phyloP scores from a whole-genome alignment of 2,888 invertebrate species.

The Apamea monoglypha region DNA sequence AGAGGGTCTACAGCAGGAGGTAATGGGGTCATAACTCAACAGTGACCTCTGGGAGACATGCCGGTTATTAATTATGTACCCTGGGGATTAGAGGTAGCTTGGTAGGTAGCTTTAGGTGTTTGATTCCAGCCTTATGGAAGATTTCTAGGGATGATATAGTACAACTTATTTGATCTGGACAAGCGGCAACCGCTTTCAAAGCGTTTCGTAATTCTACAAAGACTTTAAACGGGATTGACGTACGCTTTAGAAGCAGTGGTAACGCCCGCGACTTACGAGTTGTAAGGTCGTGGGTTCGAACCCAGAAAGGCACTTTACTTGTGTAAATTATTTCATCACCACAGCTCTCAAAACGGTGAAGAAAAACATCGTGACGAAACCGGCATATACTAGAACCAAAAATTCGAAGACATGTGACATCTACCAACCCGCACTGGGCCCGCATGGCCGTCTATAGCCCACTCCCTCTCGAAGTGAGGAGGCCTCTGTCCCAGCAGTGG shows the following conservation, averaged over 20 bases:
- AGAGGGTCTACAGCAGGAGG: constrained; percentile 36
- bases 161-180: not conserved
- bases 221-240: not conserved
- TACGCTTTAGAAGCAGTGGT: not conserved
- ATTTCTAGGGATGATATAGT: not conserved
- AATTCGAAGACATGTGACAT: not conserved
- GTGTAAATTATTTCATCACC: not conserved
- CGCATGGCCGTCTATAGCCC: not conserved
- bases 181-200: not conserved
- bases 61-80: constrained; percentile 63
- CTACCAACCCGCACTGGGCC: not conserved
- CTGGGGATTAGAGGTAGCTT: constrained; percentile 22
- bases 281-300: not conserved
- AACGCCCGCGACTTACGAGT: not conserved
- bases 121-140: constrained; percentile 1
- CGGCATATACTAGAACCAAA: not conserved
- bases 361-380: not conserved
- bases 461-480: too few species aligned
- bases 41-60: constrained; percentile 56
- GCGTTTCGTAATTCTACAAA: not conserved
- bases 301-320: not conserved
- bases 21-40: constrained; percentile 67
- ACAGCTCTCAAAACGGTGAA: not conserved
- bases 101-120: not conserved
- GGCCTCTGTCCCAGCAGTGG: too few species aligned